phyloP scores from a whole-genome alignment of 2,888 invertebrate species.

The Lamproptera curius region DNA sequence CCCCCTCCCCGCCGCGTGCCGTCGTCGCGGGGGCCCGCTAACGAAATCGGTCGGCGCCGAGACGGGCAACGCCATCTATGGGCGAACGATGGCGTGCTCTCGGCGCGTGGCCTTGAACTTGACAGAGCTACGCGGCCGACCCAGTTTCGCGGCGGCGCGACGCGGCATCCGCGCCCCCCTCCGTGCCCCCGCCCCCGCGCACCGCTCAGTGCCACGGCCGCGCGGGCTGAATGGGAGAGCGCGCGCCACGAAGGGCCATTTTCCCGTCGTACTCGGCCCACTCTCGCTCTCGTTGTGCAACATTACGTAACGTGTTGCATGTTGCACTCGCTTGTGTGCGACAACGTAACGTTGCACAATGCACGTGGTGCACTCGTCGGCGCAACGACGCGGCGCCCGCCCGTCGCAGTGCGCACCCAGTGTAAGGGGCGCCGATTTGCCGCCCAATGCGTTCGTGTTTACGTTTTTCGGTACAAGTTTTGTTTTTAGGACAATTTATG shows the following conservation, averaged over 20 bases:
- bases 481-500: no score
- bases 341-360: slow-evolving; percentile 25
- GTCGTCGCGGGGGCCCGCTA: slow-evolving; percentile 35
- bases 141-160: slow-evolving; percentile 54
- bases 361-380: slow-evolving; percentile 39
- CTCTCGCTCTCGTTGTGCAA: slow-evolving; percentile 62
- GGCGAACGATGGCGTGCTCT: slow-evolving; percentile 50
- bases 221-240: slow-evolving; percentile 62
- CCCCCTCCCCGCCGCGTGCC: slow-evolving; percentile 53
- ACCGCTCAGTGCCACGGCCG: slow-evolving; percentile 53
- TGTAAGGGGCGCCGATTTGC: no score
- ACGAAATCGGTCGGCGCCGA: slow-evolving; percentile 57
- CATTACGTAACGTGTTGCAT: slow-evolving; percentile 53
- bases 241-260: slow-evolving; percentile 51
- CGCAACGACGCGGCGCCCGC: slow-evolving; percentile 10
- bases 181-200: slow-evolving; percentile 43
- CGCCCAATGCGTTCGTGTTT: no score
- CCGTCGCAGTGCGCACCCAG: no score
- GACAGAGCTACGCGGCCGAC: slow-evolving; percentile 68
- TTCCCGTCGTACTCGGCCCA: slow-evolving; percentile 55
- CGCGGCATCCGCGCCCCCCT: background rate
- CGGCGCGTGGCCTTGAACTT: slow-evolving; percentile 73
- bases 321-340: slow-evolving; percentile 41
- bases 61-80: slow-evolving; percentile 72
- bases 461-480: no score